Conservation (phyloP, 2,113 vertebrate genomes). For the Apodemus sylvaticus region DNA sequence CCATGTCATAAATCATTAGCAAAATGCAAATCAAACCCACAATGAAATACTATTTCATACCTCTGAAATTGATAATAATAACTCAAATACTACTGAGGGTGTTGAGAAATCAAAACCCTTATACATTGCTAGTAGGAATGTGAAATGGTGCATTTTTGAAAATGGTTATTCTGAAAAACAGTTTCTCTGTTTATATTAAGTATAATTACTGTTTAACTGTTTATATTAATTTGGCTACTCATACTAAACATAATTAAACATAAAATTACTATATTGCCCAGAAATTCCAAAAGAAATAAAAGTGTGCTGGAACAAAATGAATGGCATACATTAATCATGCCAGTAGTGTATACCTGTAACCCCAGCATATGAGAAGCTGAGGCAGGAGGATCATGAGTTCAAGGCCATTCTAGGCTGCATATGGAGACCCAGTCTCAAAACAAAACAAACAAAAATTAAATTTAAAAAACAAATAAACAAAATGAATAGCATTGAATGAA, state of each 20-base stretch:
- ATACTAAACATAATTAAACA: constrained; percentile 15
- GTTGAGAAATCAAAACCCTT: constrained; percentile 19
- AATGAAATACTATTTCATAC: neutral
- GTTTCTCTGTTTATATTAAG: neutral
- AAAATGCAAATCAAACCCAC: neutral
- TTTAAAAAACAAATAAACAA: neutral
- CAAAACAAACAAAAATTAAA: neutral
- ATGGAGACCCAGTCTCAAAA: neutral
- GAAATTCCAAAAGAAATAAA: constrained; percentile 26
- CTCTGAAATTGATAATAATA: neutral
- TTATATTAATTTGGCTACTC: neutral
- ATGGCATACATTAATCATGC: neutral
- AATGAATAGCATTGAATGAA: neutral
- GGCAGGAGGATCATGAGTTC: neutral
- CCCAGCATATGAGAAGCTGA: neutral
- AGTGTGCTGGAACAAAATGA: neutral
- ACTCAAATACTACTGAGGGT: neutral
- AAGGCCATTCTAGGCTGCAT: neutral
- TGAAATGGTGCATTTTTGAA: neutral
- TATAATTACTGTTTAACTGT: neutral
- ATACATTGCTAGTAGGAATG: neutral
- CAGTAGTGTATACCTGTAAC: neutral
- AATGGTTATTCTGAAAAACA: neutral
- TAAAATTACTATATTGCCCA: constrained; percentile 10
- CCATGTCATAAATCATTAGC: neutral